Evolutionary conservation across 2,113 vertebrate genomes (phyloP), one percentile per base, ranked within the genome.

Genomic region (Phalacrocorax carbo): DNA sequence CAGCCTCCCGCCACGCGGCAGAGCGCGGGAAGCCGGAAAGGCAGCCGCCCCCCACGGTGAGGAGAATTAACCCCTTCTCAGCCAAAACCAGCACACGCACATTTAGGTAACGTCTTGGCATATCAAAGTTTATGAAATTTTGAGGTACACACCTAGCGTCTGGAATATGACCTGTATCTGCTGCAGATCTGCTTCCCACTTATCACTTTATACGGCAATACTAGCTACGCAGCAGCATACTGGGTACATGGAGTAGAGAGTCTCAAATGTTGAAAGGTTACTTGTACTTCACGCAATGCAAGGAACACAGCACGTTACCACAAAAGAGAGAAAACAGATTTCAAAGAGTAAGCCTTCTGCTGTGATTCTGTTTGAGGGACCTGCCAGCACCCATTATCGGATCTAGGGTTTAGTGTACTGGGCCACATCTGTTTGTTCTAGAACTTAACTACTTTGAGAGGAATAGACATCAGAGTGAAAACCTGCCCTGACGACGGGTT

Each of bases 401-500:
- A n/a, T 18, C 30, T 8, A 49, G 60, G 6, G 8, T 61, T 40
- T 19, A 22, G 44, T 14, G 15, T 7, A 7, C 65, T 15, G n/a
- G 34, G 52, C 38, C 60, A 12, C 2, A 52, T 8, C 40, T 38
- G 27, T 30, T 18, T 71, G 86, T 34, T 76, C 66, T 32, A 60
- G 29, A 83, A 72, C 32, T 49, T 29, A 58, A 3, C 18, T 38
- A 3, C 48, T 8, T 7, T 1, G 5, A 60, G 42, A 25, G 3
- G 44, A 71, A 46, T 1, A 68, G 32, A 6, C 13, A 19, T 2
- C 34, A 58, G 60, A 62, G 61, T 29, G 30, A 18, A 23, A 62
- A 15, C 9, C 48, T 29, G 48, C 26, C 57, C 52, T 1, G 2
- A 40, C 32, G 22, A 22, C 64, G 5, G 0, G 0, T 3, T 36